Conservation (phyloP, 2,888 invertebrate species). For the Tigriopus californicus region DNA sequence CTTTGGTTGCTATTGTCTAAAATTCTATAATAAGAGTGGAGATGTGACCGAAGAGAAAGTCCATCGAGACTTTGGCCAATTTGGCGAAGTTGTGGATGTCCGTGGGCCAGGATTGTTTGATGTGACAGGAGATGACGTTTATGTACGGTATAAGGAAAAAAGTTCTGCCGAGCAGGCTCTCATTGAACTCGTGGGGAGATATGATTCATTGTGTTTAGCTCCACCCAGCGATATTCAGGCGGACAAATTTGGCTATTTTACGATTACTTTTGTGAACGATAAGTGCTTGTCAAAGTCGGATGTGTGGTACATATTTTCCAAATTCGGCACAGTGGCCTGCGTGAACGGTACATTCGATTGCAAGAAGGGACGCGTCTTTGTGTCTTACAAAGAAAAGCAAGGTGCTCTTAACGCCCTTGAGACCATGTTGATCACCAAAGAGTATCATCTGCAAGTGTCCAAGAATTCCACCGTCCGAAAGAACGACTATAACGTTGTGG, state of each 20-base stretch:
- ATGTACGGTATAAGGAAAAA: conserved; percentile 15
- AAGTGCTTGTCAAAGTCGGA: conserved; percentile 14
- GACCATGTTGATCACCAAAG: conserved; percentile 16
- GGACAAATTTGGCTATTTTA: conserved; percentile 15
- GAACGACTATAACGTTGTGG: conserved; percentile 14
- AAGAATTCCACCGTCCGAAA: conserved; percentile 16
- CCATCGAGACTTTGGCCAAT: conserved; percentile 13
- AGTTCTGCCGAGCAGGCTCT: conserved; percentile 16
- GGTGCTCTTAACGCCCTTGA: conserved; percentile 15
- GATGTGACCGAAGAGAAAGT: conserved; percentile 15
- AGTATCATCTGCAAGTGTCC: conserved; percentile 15
- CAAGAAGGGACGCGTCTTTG: conserved; percentile 16
- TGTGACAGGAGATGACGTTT: conserved; percentile 15
- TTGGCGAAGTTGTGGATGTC: conserved; percentile 15
- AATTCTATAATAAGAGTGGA: conserved; percentile 15
- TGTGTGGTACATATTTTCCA: conserved; percentile 15
- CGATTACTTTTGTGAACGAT: conserved; percentile 16
- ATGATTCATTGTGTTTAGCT: conserved; percentile 13
- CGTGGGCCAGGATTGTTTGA: conserved; percentile 16
- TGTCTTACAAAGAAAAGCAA: conserved; percentile 16
- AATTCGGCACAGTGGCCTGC: conserved; percentile 15
- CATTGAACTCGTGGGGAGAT: conserved; percentile 13
- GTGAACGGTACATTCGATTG: conserved; percentile 16
- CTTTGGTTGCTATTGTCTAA: conserved; percentile 15
- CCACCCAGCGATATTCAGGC: conserved; percentile 15